phyloP scores from a whole-genome alignment of 64 coral and sea anemone species.

The Pocillopora verrucosa region DNA sequence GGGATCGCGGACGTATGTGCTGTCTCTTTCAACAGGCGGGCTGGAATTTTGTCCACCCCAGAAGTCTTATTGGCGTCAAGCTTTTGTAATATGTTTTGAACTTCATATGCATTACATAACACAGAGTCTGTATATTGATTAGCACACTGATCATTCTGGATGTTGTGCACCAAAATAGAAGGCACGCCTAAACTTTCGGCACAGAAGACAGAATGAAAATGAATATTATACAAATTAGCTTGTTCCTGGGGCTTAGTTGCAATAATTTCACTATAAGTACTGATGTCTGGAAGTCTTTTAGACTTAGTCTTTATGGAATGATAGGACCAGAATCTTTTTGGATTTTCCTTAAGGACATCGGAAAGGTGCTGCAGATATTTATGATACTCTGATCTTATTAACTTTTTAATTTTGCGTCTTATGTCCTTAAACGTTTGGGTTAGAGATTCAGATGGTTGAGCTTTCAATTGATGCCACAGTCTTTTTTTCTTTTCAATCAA shows the following conservation, averaged over 20 bases:
- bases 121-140: constrained; percentile 35
- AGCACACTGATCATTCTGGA: constrained; percentile 17
- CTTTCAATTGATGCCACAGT: background rate
- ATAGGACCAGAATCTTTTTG: too few relatives aligned
- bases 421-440: background rate
- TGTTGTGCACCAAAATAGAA: constrained; percentile 6
- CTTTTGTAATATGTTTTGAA: constrained; percentile 49
- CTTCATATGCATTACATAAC: too few relatives aligned
- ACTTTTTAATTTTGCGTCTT: background rate
- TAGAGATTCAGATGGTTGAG: background rate
- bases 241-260: constrained; percentile 54
- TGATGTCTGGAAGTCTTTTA: constrained; percentile 39
- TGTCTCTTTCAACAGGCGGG: too few relatives aligned
- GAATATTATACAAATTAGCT: constrained; percentile 52
- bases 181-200: constrained; percentile 35
- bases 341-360: constrained; percentile 4
- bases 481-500: constrained; percentile 8
- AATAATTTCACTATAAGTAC: constrained; percentile 52
- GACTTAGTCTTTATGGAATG: constrained; percentile 44
- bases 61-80: too few relatives aligned
- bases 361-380: too few relatives aligned
- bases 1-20: too few relatives aligned
- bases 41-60: too few relatives aligned
- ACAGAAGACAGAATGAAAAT: too few relatives aligned
- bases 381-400: too few relatives aligned